Evolutionary conservation across 1,140 invertebrate genomes (phyloP).

Genomic region (Hermetia illucens): DNA sequence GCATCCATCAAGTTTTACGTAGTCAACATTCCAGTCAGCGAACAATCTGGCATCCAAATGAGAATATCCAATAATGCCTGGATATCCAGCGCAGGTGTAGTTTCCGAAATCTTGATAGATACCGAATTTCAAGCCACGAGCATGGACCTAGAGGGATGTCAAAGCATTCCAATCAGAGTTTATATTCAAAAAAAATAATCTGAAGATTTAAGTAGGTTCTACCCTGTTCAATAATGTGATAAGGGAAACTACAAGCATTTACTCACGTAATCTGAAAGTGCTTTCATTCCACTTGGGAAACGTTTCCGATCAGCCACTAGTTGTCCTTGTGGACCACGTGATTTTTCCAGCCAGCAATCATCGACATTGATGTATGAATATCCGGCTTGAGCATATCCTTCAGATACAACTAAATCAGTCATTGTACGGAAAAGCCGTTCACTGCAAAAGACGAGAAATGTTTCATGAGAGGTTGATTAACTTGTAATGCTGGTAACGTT

Average conservation of each 20-base stretch:
- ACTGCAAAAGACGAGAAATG: conserved; percentile 41
- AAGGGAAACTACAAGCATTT: neutral
- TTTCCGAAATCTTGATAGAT: conserved; percentile 96
- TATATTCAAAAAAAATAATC: too few relatives aligned
- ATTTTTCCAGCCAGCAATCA: conserved; percentile 86
- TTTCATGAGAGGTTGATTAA: too few relatives aligned
- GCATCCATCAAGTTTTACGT: conserved; percentile 93
- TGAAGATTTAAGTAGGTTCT: too few relatives aligned
- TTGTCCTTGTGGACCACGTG: conserved; percentile 55
- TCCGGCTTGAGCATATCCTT: conserved; percentile 77
- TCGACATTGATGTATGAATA: conserved; percentile 93
- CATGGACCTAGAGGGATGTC: conserved; percentile 91
- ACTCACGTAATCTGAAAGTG: conserved; percentile 80
- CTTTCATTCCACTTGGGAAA: conserved; percentile 87
- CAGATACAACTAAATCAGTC: conserved; percentile 75
- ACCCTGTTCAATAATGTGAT: too few relatives aligned
- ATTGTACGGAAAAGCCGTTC: conserved; percentile 83
- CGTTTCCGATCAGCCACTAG: conserved; percentile 74
- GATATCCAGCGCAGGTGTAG: conserved; percentile 89
- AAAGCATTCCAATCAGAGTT: too few relatives aligned
- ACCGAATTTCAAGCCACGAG: conserved; percentile 86
- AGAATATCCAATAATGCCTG: conserved; percentile 77
- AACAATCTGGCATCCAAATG: conserved; percentile 78
- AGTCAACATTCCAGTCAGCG: conserved; percentile 94
- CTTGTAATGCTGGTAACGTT: too few relatives aligned